Evolutionary conservation across 1,140 invertebrate genomes (phyloP), one percentile per base, ranked within the genome.

Genomic region (Centruroides sculpturatus): DNA sequence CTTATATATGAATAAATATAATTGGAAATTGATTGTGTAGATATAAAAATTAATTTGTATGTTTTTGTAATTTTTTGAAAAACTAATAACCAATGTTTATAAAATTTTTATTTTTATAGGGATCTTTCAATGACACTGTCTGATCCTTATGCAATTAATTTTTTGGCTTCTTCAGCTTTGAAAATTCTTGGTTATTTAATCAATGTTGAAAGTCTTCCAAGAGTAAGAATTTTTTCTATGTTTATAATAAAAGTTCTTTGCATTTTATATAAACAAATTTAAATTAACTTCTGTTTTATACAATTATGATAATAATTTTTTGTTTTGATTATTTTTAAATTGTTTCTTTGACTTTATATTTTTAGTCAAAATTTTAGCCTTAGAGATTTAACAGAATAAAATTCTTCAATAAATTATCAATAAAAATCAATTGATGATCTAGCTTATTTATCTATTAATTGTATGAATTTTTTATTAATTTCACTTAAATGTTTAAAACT

Each of bases 131-230:
- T 98, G 91, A 95, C 91, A 23, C 76, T 98, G 23, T 95, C 91
- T 77, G 94, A 98, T 77, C 94, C 93, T 6, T 96, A 95, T 79
- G 92, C 93, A 23, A 89, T 97, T 12, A 93, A 98, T 72, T 98
- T 97, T 69, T 74, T 97, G 57, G 88, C 92, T 51, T 87, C 86
- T 36, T 94, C 91, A 54, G 87, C 87, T 56, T 89, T 96, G 49
- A 92, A 92, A 76, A 90, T 93, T 67, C 74, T 96, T 12, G 86
- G 94, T 59, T 87, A 92, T 75, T 79, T 93, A 55, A 91, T 96
- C 63, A 89, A 89, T 68, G 86, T 85, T 61, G 92, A 96, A 74
- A 78, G 79, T n/a, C 74, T 95, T 69, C 89, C 92, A 8, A 81
- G 93, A 69, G 80, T 81, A 71, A 72, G 70, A 70, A 53, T 55